phyloP scores from a whole-genome alignment of 64 coral and sea anemone genomes.

The Stichodactyla helianthus region DNA sequence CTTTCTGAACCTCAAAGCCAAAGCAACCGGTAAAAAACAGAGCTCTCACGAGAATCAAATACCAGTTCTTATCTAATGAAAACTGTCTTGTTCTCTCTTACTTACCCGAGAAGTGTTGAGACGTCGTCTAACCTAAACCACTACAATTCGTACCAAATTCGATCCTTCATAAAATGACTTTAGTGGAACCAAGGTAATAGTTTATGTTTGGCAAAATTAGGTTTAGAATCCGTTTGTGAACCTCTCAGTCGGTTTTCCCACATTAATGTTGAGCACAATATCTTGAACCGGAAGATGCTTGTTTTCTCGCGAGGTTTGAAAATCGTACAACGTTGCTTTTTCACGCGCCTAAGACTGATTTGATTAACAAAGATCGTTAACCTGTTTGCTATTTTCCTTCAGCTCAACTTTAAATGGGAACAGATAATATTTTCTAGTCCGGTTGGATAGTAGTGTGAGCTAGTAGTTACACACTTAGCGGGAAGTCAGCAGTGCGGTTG shows the following conservation, averaged over 20 bases:
- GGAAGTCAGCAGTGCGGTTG: background rate
- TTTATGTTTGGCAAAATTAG: constrained; percentile 1
- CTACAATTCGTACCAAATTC: background rate
- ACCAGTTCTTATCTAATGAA: background rate
- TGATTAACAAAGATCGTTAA: background rate
- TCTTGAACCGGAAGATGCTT: background rate
- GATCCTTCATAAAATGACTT: background rate
- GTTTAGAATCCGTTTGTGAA: background rate
- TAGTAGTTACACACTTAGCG: background rate
- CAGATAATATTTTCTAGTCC: background rate
- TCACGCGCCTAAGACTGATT: background rate
- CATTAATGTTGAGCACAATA: background rate
- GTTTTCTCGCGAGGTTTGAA: background rate
- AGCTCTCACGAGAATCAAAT: background rate
- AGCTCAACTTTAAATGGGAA: background rate
- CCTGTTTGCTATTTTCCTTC: background rate
- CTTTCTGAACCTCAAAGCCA: background rate
- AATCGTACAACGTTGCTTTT: background rate
- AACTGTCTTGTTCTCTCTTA: background rate
- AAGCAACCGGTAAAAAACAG: background rate
- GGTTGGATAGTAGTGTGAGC: background rate
- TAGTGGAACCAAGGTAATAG: background rate
- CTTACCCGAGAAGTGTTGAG: background rate
- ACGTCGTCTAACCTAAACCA: background rate
- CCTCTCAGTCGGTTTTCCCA: background rate